Percentiles rank a stretch among this genome's conserved stretches.
phyloP scores from a whole-genome alignment of 2,797 vertebrate species.

The Cichlasoma orientale region DNA sequence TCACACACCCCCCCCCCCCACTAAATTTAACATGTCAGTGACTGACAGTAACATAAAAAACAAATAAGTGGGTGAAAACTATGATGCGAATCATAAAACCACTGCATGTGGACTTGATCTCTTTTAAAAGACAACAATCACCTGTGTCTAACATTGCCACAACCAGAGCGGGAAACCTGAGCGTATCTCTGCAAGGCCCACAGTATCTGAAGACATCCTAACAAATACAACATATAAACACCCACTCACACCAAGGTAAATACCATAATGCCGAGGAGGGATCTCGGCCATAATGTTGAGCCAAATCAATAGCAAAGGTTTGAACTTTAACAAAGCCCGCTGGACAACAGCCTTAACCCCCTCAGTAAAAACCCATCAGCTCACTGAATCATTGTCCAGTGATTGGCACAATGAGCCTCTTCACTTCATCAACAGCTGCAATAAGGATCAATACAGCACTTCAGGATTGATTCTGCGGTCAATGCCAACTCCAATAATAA shows the following conservation, averaged over 20 bases:
- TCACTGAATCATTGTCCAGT: constrained; percentile 21
- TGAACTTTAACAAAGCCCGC: constrained; percentile 15
- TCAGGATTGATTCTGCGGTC: constrained; percentile 64
- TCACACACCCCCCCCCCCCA: too few relatives aligned
- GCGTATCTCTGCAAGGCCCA: too few relatives aligned
- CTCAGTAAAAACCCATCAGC: constrained; percentile 27
- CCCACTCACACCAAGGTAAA: neutral
- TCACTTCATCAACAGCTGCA: constrained; percentile 68
- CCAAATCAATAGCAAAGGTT: neutral
- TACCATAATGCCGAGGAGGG: neutral
- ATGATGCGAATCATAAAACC: too few relatives aligned
- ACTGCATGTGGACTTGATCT: fast-evolving
- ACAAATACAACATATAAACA: neutral
- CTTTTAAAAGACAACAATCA: neutral
- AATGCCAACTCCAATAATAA: constrained; percentile 69
- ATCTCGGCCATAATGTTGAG: neutral
- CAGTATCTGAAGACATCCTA: neutral
- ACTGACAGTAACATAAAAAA: too few relatives aligned
- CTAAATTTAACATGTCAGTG: fast-evolving
- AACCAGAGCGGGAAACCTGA: neutral
- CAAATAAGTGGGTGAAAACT: too few relatives aligned
- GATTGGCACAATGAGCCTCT: constrained; percentile 35
- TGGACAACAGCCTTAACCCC: constrained; percentile 23
- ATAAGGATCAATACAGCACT: constrained; percentile 68
- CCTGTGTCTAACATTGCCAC: neutral